phyloP scores from a whole-genome alignment of 2,797 vertebrate species.

The Rhabdomys pumilio region DNA sequence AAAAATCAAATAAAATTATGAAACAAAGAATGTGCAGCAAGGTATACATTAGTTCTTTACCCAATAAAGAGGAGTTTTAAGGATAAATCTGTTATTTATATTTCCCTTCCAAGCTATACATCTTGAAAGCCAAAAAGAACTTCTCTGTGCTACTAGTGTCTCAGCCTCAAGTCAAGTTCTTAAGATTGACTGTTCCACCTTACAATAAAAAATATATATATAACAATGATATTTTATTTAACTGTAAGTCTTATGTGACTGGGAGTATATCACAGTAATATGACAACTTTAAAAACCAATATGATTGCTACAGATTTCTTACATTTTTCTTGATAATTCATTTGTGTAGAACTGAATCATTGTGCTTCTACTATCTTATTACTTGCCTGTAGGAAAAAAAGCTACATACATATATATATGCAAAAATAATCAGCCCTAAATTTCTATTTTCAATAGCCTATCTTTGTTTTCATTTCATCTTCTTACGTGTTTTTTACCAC shows the following conservation, averaged over 20 bases:
- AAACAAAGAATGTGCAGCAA: neutral
- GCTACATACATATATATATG: neutral
- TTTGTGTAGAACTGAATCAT: neutral
- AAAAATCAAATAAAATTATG: neutral
- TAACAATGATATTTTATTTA: neutral
- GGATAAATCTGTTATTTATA: neutral
- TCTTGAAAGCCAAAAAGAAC: neutral
- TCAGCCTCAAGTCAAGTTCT: neutral
- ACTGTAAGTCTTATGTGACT: neutral
- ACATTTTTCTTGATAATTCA: neutral
- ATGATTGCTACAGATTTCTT: neutral
- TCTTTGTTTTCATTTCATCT: constrained; percentile 5
- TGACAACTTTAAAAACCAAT: neutral
- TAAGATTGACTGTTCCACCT: neutral
- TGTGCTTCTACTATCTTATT: neutral
- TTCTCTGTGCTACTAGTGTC: neutral
- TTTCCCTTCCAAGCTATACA: neutral
- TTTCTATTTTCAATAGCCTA: neutral
- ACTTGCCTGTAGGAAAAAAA: neutral
- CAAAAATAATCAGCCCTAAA: neutral
- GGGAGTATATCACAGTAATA: neutral
- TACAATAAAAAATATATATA: neutral
- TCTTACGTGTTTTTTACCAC: neutral
- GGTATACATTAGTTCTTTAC: neutral
- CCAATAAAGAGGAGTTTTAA: neutral